phyloP scores from a whole-genome alignment of 2,113 vertebrate genomes.

The Panthera uncia region DNA sequence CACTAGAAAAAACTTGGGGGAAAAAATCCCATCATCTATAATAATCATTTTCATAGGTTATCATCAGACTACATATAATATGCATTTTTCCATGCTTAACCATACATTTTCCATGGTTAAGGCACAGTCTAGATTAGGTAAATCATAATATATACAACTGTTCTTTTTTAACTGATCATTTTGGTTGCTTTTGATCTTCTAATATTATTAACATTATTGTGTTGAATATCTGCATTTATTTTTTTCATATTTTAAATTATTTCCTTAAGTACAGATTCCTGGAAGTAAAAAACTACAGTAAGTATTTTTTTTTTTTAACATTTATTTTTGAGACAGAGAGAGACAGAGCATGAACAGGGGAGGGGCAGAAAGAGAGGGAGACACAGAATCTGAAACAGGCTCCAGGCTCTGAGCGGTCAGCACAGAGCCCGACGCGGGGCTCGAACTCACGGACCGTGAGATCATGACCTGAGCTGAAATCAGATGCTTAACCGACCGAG shows the following conservation, averaged over 20 bases:
- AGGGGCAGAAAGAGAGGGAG: no score
- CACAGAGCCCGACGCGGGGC: no score
- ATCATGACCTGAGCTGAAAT: no score
- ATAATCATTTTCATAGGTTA: conserved; percentile 4
- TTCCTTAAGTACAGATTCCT: conserved; percentile 9
- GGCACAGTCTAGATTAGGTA: background rate
- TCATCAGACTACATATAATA: background rate
- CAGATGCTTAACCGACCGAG: no score
- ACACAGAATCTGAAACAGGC: no score
- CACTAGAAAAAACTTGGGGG: background rate
- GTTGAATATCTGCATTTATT: conserved; percentile 20
- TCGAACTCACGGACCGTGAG: no score
- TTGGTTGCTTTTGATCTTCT: background rate
- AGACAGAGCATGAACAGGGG: no score
- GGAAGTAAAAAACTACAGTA: background rate
- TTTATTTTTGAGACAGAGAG: no score
- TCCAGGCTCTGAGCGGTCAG: no score
- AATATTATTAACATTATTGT: background rate
- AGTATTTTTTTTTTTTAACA: background rate
- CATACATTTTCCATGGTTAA: background rate
- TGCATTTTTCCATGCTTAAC: background rate
- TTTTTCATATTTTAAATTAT: conserved; percentile 42
- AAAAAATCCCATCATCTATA: background rate
- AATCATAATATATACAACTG: background rate
- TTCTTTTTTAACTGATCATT: background rate